Evolutionary conservation across 2,797 vertebrate species (phyloP), one percentile per base, ranked within the genome.

Genomic region (Amblyopsis hoosieri): DNA sequence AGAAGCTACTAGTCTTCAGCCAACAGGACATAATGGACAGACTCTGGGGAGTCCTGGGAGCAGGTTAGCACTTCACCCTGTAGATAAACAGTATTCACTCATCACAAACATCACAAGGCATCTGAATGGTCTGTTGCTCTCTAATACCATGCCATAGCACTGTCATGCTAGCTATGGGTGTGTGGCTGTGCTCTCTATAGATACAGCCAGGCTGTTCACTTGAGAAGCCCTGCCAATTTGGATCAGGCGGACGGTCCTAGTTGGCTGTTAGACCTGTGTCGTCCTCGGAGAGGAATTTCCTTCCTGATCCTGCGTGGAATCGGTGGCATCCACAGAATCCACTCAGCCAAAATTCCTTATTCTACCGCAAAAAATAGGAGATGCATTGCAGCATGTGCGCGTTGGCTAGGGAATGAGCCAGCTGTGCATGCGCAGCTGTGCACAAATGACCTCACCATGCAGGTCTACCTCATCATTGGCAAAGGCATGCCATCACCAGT

Each of bases 301-400:
- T 78, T 65, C 60, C 76, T 87, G 79, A 91, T 91, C 84, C 82
- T 71, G 66, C 76, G 4, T 86, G 83, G 80, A 88, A 86, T 86
- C 67, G 8, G 33, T 9, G 81, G 83, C 87, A 91, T 91, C 86
- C 91, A 86, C 64, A 66, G 67, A 1, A 54, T 47, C 67, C 60
- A 46, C 75, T 78, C 53, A 68, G 87, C 87, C 87, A 90, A 84
- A 74, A 37, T 37, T 37, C 33, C 33, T 37, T 37, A 37, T 37
- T 76, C 69, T 50, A 46, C 75, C 42, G 54, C 23, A 76, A 67
- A 77, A 2, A 45, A 67, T 69, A 65, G 66, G 62, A 63, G 69
- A 78, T 66, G 69, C 5, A 15, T 67, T 3, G 12, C 56, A 62
- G 81, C 85, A 90, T 88, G 79, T 88, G 33, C 33, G 7, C 33